Evolutionary conservation across 1,140 invertebrate species (phyloP).

Genomic region (Philaenus spumarius): DNA sequence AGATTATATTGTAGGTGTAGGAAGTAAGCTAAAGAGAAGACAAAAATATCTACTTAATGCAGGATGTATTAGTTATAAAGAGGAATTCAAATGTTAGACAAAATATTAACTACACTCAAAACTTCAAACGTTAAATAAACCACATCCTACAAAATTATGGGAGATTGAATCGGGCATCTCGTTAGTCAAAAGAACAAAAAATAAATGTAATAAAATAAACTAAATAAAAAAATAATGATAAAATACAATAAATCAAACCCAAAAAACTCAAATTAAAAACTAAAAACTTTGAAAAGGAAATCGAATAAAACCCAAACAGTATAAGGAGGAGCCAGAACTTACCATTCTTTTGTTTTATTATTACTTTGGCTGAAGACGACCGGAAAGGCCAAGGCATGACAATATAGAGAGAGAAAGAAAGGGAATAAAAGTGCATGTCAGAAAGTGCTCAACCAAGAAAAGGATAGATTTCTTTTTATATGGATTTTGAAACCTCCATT

Average conservation of each 20-base stretch:
- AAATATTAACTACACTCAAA: conserved; percentile 12
- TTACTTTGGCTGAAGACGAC: conserved; percentile 49
- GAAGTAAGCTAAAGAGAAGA: no score
- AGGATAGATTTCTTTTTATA: neutral
- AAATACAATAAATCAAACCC: neutral
- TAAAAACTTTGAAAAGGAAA: conserved; percentile 26
- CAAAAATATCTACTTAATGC: no score
- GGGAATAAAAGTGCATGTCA: conserved; percentile 32
- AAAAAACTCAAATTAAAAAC: conserved; percentile 17
- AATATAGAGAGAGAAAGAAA: conserved; percentile 30
- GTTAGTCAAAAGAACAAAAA: conserved; percentile 5
- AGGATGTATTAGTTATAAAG: conserved; percentile 3
- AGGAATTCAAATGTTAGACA: conserved; percentile 3
- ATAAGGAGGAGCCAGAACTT: conserved; percentile 38
- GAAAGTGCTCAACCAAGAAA: conserved; percentile 23
- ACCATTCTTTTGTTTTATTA: conserved; percentile 51
- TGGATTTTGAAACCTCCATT: conserved; percentile 1
- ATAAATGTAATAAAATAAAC: neutral
- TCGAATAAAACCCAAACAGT: conserved; percentile 31
- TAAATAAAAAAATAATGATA: neutral
- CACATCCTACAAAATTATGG: conserved; percentile 3
- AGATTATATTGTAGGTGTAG: no score
- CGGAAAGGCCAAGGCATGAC: conserved; percentile 35
- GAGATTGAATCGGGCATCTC: no score
- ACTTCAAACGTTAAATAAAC: conserved; percentile 16